phyloP scores from a whole-genome alignment of 53 echinoderm and acorn worm genomes.

The Temnopleurus reevesii region DNA sequence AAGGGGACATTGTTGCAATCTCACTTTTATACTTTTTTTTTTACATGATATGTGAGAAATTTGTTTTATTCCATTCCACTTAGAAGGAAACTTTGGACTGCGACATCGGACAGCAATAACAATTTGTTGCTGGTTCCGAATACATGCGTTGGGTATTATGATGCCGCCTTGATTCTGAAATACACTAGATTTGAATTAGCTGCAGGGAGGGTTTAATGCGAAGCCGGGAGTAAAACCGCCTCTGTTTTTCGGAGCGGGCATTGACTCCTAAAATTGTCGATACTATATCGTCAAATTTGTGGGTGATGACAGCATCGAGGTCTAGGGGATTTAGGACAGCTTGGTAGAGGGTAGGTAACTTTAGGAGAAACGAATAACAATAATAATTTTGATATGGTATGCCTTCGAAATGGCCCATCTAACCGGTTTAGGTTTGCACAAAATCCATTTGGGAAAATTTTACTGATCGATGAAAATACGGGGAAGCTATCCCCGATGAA shows the following conservation, averaged over 20 bases:
- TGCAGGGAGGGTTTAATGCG: slow-evolving; percentile 26
- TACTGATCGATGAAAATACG: too few relatives aligned
- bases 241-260: slow-evolving; percentile 18
- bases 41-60: neutral
- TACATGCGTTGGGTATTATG: slow-evolving; percentile 22
- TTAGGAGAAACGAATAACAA: neutral
- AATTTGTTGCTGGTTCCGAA: slow-evolving; percentile 21
- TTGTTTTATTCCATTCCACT: neutral
- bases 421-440: too few relatives aligned
- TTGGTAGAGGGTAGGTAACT: slow-evolving; percentile 1
- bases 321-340: neutral
- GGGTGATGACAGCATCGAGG: slow-evolving; percentile 12
- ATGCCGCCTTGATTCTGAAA: neutral
- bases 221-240: neutral
- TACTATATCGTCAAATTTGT: slow-evolving; percentile 30
- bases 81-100: neutral
- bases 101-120: neutral
- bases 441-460: too few relatives aligned
- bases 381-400: neutral
- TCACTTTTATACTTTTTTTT: neutral
- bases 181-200: neutral
- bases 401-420: too few relatives aligned
- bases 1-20: neutral
- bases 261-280: slow-evolving; percentile 31
- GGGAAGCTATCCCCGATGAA: too few relatives aligned